A percentile compares a stretch with the other conserved stretches of the same genome.
Conservation (phyloP, 2,888 invertebrate species). For the Cartodere bifasciata region DNA sequence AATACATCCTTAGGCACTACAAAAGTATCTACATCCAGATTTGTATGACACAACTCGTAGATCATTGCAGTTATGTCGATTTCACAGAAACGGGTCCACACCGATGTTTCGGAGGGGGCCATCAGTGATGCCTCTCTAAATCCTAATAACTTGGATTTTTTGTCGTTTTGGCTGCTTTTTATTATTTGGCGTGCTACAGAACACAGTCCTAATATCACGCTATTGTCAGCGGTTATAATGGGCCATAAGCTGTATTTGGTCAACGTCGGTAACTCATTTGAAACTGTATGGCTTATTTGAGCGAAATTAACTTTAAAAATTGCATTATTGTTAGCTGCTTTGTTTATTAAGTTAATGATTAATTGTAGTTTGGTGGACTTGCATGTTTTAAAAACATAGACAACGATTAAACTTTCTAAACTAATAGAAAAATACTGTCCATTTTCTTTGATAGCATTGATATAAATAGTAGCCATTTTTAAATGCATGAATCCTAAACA, state of each 20-base stretch:
- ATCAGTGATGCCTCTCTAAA: slow-evolving; percentile 69
- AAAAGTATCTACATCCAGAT: slow-evolving; percentile 17
- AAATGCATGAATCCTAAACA: slow-evolving; percentile 21
- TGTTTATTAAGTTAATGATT: no score
- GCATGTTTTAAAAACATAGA: no score
- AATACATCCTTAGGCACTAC: slow-evolving; percentile 56
- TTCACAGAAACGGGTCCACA: slow-evolving; percentile 91
- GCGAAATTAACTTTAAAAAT: slow-evolving; percentile 29
- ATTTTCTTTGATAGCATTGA: slow-evolving; percentile 13
- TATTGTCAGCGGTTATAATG: slow-evolving; percentile 43
- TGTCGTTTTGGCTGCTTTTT: slow-evolving; percentile 29
- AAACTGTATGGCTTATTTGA: slow-evolving; percentile 29
- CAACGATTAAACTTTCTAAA: slow-evolving; percentile 50
- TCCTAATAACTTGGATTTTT: slow-evolving; percentile 47
- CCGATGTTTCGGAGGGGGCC: slow-evolving; percentile 71
- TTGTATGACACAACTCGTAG: slow-evolving; percentile 31
- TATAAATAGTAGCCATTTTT: slow-evolving; percentile 13
- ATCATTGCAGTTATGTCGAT: slow-evolving; percentile 57
- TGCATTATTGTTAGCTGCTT: no score
- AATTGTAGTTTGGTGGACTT: no score
- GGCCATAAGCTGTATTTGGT: slow-evolving; percentile 42
- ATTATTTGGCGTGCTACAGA: slow-evolving; percentile 54
- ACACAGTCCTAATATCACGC: slow-evolving; percentile 65
- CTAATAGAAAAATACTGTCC: slow-evolving; percentile 5
- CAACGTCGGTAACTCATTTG: slow-evolving; percentile 32